Conservation (phyloP, 2,797 vertebrate species). For the Petrocephalus schoutedeni region DNA sequence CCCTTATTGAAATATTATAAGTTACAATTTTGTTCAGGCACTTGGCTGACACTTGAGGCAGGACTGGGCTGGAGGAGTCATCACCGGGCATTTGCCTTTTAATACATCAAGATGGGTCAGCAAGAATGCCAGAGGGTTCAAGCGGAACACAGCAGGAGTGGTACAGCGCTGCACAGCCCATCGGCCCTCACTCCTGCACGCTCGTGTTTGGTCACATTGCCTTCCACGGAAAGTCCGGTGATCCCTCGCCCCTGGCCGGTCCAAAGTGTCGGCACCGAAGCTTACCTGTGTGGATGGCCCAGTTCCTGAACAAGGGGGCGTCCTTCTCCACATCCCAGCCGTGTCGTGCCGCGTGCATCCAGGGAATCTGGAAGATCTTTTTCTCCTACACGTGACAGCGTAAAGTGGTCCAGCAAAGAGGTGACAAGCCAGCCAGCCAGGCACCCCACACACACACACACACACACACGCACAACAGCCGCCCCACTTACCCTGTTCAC, state of each 20-base stretch:
- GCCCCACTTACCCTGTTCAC: conserved; percentile 76
- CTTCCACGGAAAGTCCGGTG: background rate
- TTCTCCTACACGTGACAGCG: conserved; percentile 71
- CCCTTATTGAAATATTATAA: background rate
- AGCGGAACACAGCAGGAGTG: background rate
- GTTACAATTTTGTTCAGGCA: background rate
- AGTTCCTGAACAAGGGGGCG: conserved; percentile 94
- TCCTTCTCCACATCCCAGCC: conserved; percentile 98
- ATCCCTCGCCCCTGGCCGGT: background rate
- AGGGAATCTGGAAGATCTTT: conserved; percentile 97
- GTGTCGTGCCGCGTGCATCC: conserved; percentile 97
- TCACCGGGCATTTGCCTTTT: background rate
- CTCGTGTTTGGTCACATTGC: background rate
- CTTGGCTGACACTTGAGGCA: background rate
- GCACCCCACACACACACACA: background rate
- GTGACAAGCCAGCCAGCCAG: background rate
- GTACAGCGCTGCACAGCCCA: background rate
- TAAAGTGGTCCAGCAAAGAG: background rate
- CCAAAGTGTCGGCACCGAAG: background rate
- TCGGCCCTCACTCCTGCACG: background rate
- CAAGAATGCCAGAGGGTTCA: background rate
- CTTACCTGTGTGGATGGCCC: conserved; percentile 96
- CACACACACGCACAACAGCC: background rate
- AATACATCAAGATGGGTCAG: background rate
- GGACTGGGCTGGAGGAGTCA: background rate